Percentiles rank a stretch among this genome's conserved stretches.
Conservation (phyloP, 2,113 vertebrate species). For the Crotalus helleri region DNA sequence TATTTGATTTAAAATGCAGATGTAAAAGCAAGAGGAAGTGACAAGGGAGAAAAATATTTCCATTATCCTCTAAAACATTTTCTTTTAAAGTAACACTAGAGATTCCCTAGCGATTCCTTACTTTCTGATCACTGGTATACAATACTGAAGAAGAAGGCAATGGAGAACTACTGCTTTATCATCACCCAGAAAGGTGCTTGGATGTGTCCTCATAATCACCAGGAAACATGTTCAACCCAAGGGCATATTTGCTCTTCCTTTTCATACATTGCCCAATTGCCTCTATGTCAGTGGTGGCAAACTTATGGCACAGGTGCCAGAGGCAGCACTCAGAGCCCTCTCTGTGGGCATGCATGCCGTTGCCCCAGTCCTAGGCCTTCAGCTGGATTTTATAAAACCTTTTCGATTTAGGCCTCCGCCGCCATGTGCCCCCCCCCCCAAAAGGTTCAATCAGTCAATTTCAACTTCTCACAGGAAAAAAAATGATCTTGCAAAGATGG, state of each 20-base stretch:
- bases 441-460: too few species aligned
- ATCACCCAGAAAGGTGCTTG: background rate
- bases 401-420: too few species aligned
- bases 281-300: background rate
- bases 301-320: too few species aligned
- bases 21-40: background rate
- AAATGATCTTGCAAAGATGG: too few species aligned
- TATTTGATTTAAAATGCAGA: slow-evolving; percentile 29
- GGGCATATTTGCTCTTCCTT: background rate
- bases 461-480: too few species aligned
- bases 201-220: background rate
- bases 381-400: too few species aligned
- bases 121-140: slow-evolving; percentile 1
- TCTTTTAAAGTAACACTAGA: slow-evolving; percentile 2
- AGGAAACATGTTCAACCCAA: background rate
- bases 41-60: background rate
- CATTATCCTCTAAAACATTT: background rate
- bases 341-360: too few species aligned
- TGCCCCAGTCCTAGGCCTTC: too few species aligned
- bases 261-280: background rate
- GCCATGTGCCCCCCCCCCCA: too few species aligned
- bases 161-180: background rate
- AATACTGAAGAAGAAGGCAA: background rate
- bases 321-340: too few species aligned
- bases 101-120: background rate